Base-by-base conservation (phyloP, 2,888 invertebrate species). In the Danaus chrysippus region DNA sequence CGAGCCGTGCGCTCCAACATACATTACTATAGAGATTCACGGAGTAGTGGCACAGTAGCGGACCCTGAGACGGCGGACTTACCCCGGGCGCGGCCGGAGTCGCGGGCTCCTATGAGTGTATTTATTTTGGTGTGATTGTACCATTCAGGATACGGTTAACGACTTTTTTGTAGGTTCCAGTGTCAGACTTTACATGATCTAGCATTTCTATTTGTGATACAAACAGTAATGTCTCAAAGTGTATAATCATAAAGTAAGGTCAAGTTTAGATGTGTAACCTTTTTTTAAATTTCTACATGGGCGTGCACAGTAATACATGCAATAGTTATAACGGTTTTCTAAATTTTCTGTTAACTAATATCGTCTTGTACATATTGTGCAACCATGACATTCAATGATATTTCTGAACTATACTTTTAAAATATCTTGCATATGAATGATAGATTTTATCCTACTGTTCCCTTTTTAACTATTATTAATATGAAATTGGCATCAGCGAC, bases 381-480 rank as follows among this genome's bases (percentile, higher is more conserved):
- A 3, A 17, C 17, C 49, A 49, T 49, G 49, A 49, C 49, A 49
- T 8, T 49, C 49, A 15, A 1, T 10, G 15, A 3, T 17, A 5
- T 49, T 49, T 49, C n/a, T 49, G 15, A 46, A 46, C n/a, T 46
- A 46, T 5, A 46, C 15, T 46, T n/a, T 46, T n/a, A n/a, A n/a
- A 46, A 46, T 15, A 46, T 46, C 46, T 10, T 13, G 23, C 6
- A 0, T 34, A 34, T 34, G 23, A 34, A 34, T 34, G 2, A 5
- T 34, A 34, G 23, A 34, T 34, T 34, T 34, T 34, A 34, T 34
- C 23, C 3, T 34, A 34, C 23, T 1, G 2, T 34, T 6, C 23
- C 2, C 2, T 34, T 34, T 34, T 34, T 34, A 34, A 34, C 23
- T 34, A 34, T 34, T 6, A 34, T 34, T 8, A 34, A 34, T 34